Evolutionary conservation across 1,140 invertebrate genomes (phyloP).

Genomic region (Thaumetopoea pityocampa): DNA sequence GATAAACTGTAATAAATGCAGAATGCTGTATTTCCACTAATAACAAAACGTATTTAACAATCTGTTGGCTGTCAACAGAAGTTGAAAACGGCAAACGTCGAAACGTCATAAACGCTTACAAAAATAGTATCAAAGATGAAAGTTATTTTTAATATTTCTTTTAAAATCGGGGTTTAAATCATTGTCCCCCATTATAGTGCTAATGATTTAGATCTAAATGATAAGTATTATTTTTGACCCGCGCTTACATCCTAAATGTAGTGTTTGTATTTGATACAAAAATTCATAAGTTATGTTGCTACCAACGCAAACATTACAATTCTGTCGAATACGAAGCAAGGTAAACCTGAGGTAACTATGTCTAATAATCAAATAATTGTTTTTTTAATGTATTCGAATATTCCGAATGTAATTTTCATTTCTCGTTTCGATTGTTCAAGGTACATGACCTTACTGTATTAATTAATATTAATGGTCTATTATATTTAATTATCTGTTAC

Average conservation of each 20-base stretch:
- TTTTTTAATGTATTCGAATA: conserved; percentile 12
- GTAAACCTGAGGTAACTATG: conserved; percentile 51
- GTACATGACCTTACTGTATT: conserved; percentile 34
- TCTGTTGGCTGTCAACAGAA: conserved; percentile 18
- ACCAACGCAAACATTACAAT: conserved; percentile 60
- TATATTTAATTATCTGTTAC: conserved; percentile 17
- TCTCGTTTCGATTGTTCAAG: conserved; percentile 25
- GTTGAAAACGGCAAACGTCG: conserved; percentile 12
- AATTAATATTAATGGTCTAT: conserved; percentile 24
- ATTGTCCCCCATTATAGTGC: conserved; percentile 35
- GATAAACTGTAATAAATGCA: conserved; percentile 8
- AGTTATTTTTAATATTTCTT: conserved; percentile 70
- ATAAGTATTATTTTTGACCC: conserved; percentile 31
- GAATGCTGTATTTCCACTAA: no score
- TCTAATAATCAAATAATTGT: conserved; percentile 11
- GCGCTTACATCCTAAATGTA: conserved; percentile 34
- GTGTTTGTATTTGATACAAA: conserved; percentile 32
- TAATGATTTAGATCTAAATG: conserved; percentile 30
- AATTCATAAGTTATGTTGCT: conserved; percentile 70
- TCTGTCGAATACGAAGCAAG: conserved; percentile 64
- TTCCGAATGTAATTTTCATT: conserved; percentile 6
- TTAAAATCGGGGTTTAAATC: conserved; percentile 38
- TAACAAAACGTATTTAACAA: conserved; percentile 12
- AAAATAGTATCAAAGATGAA: conserved; percentile 70
- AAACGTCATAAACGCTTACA: conserved; percentile 43